Percentiles rank a stretch among this genome's conserved stretches.
Evolutionary conservation across 2,113 vertebrate genomes (phyloP).

Genomic region (Megaceryle torquata): DNA sequence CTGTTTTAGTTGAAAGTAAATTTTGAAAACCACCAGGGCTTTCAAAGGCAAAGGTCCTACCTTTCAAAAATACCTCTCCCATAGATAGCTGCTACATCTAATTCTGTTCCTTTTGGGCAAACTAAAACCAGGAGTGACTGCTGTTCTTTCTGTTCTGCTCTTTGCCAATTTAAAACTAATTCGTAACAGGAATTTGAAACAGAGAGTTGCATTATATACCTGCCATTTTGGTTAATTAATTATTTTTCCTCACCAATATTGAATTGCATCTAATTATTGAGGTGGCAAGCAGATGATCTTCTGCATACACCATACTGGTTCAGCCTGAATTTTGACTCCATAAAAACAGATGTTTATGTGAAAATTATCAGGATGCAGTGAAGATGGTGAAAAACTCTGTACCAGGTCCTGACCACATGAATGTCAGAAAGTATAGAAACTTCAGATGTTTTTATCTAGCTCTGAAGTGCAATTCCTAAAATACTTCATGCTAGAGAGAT

Average conservation of each 20-base stretch:
- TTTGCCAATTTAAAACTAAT: neutral
- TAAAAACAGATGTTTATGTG: neutral
- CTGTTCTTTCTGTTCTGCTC: neutral
- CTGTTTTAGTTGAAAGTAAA: conserved; percentile 22
- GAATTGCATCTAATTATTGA: neutral
- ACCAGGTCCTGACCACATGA: neutral
- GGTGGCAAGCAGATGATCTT: neutral
- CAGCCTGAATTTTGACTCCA: neutral
- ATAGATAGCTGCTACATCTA: neutral
- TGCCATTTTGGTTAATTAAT: neutral
- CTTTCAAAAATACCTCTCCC: neutral
- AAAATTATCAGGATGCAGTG: neutral
- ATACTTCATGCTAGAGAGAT: neutral
- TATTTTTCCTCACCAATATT: neutral
- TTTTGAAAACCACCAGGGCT: neutral
- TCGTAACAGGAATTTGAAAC: neutral
- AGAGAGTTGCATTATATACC: neutral
- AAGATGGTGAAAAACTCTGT: neutral
- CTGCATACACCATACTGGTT: neutral
- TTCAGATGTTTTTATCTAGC: neutral
- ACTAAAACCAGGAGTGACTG: neutral
- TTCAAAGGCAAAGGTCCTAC: neutral
- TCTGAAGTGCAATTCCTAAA: neutral
- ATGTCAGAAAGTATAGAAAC: neutral
- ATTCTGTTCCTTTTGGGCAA: neutral